Evolutionary conservation across 2,888 invertebrate species (phyloP), one percentile per base, ranked within the genome.

Genomic region (Troides helena): DNA sequence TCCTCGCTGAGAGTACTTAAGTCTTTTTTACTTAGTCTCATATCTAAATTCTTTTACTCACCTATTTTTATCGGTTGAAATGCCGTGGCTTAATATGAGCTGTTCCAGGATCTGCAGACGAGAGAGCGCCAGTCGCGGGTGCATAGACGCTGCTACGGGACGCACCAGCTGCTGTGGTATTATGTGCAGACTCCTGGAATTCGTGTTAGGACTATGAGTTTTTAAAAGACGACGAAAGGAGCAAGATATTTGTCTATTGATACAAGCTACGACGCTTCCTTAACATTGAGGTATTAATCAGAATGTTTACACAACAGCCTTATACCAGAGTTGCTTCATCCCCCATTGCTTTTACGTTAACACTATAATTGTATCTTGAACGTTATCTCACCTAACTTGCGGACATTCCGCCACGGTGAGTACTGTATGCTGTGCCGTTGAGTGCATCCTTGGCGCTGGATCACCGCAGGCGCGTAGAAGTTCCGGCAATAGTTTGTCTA

Each of bases 21-120:
- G 6, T 53, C 5, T 53, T n/a, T 12, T 53, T 50, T 50, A 17
- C 50, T 50, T 17, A 2, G 14, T 50, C 18, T 18, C 50, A 50
- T 18, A 14, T 50, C 10, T 50, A 4, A 53, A n/a, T 53, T n/a
- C n/a, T n/a, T 53, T 53, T n/a, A 53, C 36, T 62, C 82, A 96
- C 96, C 96, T 96, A 84, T 97, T 96, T 86, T 97, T 97, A 73
- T 97, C 97, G 0, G 96, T 96, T 0, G 97, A 96, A 72, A 97
- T 96, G 65, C 97, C 97, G 77, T 97, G 96, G 77, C 95, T 97
- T 10, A 97, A 93, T 64, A 98, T 95, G 17, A 98, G 89, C 78
- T 97, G 97, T 78, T 98, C 98, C 69, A 98, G 94, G 96, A 98
- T 97, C 89, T 97, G 97, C 70, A 97, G 94, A 58, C 97, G 94